Evolutionary conservation across 37 sponge, comb jelly and placozoan species (phyloP).

Genomic region (Mnemiopsis leidyi): DNA sequence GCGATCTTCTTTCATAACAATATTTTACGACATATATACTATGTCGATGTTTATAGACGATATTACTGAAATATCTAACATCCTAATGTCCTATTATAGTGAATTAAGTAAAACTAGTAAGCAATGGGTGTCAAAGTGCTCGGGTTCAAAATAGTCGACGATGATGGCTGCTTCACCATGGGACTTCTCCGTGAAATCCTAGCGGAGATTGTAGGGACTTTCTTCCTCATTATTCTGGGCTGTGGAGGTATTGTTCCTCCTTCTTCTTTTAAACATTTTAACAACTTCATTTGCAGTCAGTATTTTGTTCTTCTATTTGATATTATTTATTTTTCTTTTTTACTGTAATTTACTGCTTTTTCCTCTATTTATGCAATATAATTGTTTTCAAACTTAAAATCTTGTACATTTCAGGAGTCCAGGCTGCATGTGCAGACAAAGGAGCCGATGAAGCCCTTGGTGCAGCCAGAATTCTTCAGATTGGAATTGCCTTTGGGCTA

Average conservation of each 20-base stretch:
- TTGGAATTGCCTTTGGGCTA: not conserved
- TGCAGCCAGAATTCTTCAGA: not conserved
- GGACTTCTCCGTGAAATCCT: not conserved
- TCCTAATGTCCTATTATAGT: too few species aligned
- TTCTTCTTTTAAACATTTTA: too few species aligned
- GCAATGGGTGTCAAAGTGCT: not conserved
- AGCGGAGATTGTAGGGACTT: slow-evolving; percentile 1
- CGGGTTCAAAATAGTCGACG: not conserved
- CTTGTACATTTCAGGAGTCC: not conserved
- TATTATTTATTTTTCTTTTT: too few species aligned
- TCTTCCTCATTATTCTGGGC: not conserved
- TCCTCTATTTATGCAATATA: too few species aligned
- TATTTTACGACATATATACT: too few species aligned
- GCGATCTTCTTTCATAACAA: too few species aligned
- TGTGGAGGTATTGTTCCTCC: slow-evolving; percentile 64
- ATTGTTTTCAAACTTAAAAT: too few species aligned
- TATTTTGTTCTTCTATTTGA: too few species aligned
- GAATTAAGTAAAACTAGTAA: not conserved
- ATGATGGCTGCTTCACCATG: not conserved
- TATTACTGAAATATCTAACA: too few species aligned
- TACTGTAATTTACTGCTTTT: too few species aligned
- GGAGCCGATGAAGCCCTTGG: not conserved
- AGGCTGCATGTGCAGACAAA: not conserved
- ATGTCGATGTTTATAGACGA: too few species aligned
- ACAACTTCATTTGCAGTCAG: too few species aligned